Conservation (phyloP, 2,797 vertebrate species). For the Cichlasoma orientale region DNA sequence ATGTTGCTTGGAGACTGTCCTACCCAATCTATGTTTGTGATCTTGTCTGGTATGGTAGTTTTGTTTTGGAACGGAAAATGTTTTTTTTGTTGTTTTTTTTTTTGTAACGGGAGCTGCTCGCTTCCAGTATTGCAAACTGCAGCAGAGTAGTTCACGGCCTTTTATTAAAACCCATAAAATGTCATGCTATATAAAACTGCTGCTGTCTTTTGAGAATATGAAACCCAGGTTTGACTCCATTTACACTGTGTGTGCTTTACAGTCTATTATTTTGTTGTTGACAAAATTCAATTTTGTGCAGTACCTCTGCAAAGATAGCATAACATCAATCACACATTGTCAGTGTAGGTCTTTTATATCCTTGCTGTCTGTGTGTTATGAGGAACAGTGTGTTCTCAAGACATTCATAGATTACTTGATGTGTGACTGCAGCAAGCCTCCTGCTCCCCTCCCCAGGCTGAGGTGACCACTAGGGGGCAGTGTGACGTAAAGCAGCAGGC, state of each 20-base stretch:
- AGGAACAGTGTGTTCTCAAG: slow-evolving; percentile 46
- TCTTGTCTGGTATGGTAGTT: slow-evolving; percentile 59
- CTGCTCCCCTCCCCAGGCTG: not conserved
- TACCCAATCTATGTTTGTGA: slow-evolving; percentile 59
- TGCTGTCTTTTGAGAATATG: slow-evolving; percentile 1
- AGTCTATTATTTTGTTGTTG: not conserved
- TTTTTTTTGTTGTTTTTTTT: not conserved
- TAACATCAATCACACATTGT: slow-evolving; percentile 12
- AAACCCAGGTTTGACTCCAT: slow-evolving; percentile 15
- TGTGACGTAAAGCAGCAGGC: slow-evolving; percentile 64
- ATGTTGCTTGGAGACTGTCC: slow-evolving; percentile 36
- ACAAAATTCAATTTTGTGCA: not conserved
- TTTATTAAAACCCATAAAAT: slow-evolving; percentile 1
- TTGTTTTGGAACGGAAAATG: slow-evolving; percentile 48
- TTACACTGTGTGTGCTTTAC: not conserved
- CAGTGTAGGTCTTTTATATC: not conserved
- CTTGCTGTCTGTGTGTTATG: not conserved
- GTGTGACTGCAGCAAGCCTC: slow-evolving; percentile 26
- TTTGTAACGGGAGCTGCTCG: not conserved
- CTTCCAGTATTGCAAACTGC: not conserved
- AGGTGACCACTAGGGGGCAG: slow-evolving; percentile 78
- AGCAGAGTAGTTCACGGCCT: not conserved
- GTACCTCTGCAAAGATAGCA: not conserved
- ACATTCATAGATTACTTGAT: slow-evolving; percentile 17
- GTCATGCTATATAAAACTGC: not conserved